Evolutionary conservation across 1,140 invertebrate species (phyloP).

Genomic region (Mizuhopecten yessoensis): DNA sequence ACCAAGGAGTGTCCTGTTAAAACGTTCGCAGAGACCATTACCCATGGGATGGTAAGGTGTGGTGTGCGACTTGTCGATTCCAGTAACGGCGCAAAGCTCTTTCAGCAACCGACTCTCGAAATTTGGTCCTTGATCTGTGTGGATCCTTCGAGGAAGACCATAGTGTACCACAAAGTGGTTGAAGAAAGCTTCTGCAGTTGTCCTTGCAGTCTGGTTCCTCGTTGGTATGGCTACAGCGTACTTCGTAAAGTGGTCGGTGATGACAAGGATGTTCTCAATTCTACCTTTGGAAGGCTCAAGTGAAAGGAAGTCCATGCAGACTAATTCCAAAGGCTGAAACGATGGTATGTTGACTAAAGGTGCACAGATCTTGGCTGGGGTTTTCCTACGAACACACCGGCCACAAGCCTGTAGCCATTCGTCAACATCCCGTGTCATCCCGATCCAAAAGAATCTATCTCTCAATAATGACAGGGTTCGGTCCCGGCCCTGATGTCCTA

Average conservation of each 20-base stretch:
- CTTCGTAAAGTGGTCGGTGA: slow-evolving; percentile 63
- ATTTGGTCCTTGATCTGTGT: slow-evolving; percentile 44
- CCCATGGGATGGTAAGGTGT: no score
- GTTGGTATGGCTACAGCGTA: slow-evolving; percentile 61
- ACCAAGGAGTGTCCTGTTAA: no score
- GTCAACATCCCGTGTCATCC: slow-evolving; percentile 40
- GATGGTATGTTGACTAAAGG: slow-evolving; percentile 47
- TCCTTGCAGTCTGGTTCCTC: slow-evolving; percentile 47
- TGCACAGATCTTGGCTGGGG: not conserved
- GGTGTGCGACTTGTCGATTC: no score
- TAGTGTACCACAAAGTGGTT: no score
- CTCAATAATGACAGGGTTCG: slow-evolving; percentile 45
- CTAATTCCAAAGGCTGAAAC: slow-evolving; percentile 54
- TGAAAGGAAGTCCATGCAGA: slow-evolving; percentile 60
- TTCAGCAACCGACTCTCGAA: not conserved
- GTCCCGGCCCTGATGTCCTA: slow-evolving; percentile 46
- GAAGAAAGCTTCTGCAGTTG: slow-evolving; percentile 48
- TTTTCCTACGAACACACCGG: slow-evolving; percentile 36
- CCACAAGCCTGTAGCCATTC: not conserved
- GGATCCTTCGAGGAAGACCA: slow-evolving; percentile 43
- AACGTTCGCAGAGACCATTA: no score
- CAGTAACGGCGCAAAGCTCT: slow-evolving; percentile 48
- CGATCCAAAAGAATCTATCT: slow-evolving; percentile 48
- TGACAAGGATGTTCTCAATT: slow-evolving; percentile 67
- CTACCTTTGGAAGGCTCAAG: slow-evolving; percentile 59